Conservation (phyloP, 2,113 vertebrate species). For the Urocitellus parryii region DNA sequence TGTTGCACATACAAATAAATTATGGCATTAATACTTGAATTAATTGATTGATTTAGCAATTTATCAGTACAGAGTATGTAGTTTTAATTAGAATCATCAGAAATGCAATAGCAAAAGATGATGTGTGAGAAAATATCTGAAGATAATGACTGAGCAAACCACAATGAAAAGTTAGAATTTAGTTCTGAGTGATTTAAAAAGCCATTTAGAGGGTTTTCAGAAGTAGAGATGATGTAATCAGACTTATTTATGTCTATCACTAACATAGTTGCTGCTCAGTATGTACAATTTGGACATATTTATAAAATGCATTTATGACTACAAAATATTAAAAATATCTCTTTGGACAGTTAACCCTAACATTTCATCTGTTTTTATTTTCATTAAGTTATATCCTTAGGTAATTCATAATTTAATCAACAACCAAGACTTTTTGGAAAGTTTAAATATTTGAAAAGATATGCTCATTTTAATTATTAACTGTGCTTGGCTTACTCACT, state of each 20-base stretch:
- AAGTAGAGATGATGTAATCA: not conserved
- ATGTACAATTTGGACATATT: not conserved
- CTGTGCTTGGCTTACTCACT: not conserved
- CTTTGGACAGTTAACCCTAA: not conserved
- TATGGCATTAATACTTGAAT: not conserved
- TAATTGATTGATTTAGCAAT: not conserved
- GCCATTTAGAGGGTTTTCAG: not conserved
- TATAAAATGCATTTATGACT: not conserved
- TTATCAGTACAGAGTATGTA: not conserved
- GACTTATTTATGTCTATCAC: not conserved
- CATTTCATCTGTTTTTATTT: not conserved
- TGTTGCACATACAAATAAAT: not conserved
- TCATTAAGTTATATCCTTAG: not conserved
- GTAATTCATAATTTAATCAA: slow-evolving; percentile 29
- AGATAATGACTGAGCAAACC: not conserved
- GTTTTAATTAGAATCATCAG: not conserved
- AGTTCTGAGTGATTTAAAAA: not conserved
- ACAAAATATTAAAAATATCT: not conserved
- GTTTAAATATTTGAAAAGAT: not conserved
- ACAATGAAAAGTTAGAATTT: not conserved
- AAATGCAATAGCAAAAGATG: not conserved
- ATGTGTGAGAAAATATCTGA: not conserved
- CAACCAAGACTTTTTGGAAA: not conserved
- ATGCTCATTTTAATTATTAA: slow-evolving; percentile 29
- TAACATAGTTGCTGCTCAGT: not conserved